Base-by-base conservation (phyloP, 1,140 invertebrate species). In the Drosophila pachea region DNA sequence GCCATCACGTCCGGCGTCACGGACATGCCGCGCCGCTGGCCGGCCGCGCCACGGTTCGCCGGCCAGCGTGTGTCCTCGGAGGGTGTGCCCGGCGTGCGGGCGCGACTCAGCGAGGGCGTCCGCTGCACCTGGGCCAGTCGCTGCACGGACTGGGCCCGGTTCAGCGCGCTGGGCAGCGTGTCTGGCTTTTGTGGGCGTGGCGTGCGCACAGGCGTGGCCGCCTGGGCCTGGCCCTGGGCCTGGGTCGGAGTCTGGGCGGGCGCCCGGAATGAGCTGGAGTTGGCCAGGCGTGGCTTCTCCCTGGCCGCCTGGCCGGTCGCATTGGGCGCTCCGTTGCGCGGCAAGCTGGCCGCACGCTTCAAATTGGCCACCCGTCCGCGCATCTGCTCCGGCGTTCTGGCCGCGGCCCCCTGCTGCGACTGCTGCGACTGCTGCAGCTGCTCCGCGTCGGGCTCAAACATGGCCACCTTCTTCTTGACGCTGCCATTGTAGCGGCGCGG, bases 1-100 rank as follows among this genome's bases (percentile, higher is more conserved):
- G 68, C 68, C 14, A 35, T 64, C 58, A 89, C 87, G 76, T 78
- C 90, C 72, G 73, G 90, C 47, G 70, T 77, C 4, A 74, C 89
- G 33, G 70, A 79, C 60, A 66, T 70, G 0, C 68, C 81, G 8
- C 62, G 65, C n/a, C 59, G 72, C 0, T 58, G 89, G 0, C 40
- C 88, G 63, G 12, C 32, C 6, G 64, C 67, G 38, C 32, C 70
- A 3, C 69, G 65, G 64, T 83, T 88, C 53, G 90, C 90, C 16
- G 93, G 93, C 91, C 93, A 94, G 47, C 93, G 91, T 29, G 93
- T 92, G 68, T 95, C 94, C 43, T 95, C 94, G 5, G 92, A 92
- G 0, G 93, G 93, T 0, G 93, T 94, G 33, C 91, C 91, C 0
- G 93, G 92, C 3, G 93, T 93, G 32, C 91, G 89, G 53, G 91